These are phyloP conservation scores for Gavia stellata DNA, from an alignment of 2,113 vertebrate genomes.

Conservation along the genomic window DNA sequence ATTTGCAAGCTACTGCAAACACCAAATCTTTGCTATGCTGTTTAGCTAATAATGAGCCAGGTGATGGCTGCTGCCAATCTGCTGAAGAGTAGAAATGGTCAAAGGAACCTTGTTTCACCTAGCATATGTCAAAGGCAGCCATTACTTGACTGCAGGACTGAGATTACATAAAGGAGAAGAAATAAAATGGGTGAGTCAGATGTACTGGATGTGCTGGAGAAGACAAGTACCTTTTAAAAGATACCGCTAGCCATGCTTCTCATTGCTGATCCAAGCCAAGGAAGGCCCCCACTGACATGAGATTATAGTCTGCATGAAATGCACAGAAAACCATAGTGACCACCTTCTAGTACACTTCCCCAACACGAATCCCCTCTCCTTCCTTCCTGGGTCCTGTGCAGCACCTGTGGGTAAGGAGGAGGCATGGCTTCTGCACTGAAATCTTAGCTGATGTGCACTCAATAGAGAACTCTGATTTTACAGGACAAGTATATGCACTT, in stretches of 20 bases:
- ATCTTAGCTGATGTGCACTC: background rate
- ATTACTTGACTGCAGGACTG: background rate
- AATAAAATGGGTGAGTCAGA: background rate
- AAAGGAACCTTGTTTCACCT: background rate
- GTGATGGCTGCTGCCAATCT: background rate
- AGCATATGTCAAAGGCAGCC: background rate
- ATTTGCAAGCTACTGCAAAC: background rate
- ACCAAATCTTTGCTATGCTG: background rate
- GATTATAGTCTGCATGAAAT: background rate
- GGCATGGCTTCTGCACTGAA: background rate
- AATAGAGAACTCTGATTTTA: background rate
- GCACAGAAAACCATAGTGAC: background rate
- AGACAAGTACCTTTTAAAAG: background rate
- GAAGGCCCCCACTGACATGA: background rate
- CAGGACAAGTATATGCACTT: background rate
- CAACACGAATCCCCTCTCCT: accelerated
- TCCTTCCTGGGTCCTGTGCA: background rate
- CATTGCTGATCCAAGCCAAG: background rate
- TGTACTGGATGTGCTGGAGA: background rate
- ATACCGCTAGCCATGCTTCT: background rate
- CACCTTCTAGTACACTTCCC: background rate
- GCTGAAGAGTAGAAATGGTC: background rate
- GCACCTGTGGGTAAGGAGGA: background rate
- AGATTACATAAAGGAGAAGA: background rate
- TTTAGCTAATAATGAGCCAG: background rate